A percentile compares a stretch with the other conserved stretches of the same genome.
Evolutionary conservation across 1,140 invertebrate genomes (phyloP).

Genomic region (Holotrichia oblita): DNA sequence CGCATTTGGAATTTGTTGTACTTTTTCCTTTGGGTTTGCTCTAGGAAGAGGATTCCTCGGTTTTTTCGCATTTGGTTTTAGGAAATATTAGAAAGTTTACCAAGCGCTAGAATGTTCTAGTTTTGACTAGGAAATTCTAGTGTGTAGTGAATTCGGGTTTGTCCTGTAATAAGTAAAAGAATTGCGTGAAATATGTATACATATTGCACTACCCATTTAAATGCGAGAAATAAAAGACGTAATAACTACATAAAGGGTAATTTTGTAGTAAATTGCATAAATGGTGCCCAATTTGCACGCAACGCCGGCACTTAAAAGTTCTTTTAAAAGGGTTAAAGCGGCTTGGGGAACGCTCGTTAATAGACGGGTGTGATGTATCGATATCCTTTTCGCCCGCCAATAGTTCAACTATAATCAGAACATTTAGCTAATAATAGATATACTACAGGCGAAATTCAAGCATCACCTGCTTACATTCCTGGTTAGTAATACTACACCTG

Average conservation of each 20-base stretch:
- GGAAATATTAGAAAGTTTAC: too few relatives aligned
- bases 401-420: constrained; percentile 2
- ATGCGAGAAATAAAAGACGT: neutral
- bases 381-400: constrained; percentile 8
- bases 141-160: too few relatives aligned
- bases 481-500: constrained; percentile 15
- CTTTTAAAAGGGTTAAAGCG: constrained; percentile 17
- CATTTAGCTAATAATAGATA: constrained; percentile 33
- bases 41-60: too few relatives aligned
- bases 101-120: too few relatives aligned
- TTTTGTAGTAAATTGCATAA: constrained; percentile 32
- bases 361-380: constrained; percentile 34
- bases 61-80: too few relatives aligned
- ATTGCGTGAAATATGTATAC: too few relatives aligned
- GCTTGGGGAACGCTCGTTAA: neutral
- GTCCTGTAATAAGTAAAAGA: too few relatives aligned
- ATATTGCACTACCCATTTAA: neutral
- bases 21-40: too few relatives aligned
- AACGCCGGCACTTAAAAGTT: neutral
- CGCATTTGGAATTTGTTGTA: too few relatives aligned
- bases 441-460: neutral
- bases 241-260: constrained; percentile 26
- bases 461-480: constrained; percentile 30
- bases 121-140: too few relatives aligned
- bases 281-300: constrained; percentile 7